Conservation (phyloP, 2,888 invertebrate species). For the Stenodera caucasica region DNA sequence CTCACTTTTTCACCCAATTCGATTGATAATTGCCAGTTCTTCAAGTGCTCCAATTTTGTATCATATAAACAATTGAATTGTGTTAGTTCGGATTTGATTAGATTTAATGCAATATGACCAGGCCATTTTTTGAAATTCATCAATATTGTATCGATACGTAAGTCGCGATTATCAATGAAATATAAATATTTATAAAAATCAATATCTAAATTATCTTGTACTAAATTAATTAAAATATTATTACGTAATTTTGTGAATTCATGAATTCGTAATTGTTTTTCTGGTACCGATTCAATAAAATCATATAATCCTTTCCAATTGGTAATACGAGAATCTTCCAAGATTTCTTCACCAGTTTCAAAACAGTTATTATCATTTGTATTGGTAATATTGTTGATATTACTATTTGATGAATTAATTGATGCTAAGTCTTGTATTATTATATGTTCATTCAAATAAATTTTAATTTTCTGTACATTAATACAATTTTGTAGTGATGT, state of each 20-base stretch:
- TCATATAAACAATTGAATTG: slow-evolving; percentile 50
- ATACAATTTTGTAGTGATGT: slow-evolving; percentile 62
- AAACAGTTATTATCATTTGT: slow-evolving; percentile 36
- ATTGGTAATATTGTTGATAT: slow-evolving; percentile 25
- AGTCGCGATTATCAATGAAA: slow-evolving; percentile 58
- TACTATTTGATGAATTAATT: slow-evolving; percentile 20
- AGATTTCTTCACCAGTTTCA: slow-evolving; percentile 47
- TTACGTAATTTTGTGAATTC: slow-evolving; percentile 63
- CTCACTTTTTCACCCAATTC: slow-evolving; percentile 65
- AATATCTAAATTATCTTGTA: slow-evolving; percentile 58
- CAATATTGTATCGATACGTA: slow-evolving; percentile 59
- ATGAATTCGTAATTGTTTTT: slow-evolving; percentile 58
- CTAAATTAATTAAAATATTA: slow-evolving; percentile 62
- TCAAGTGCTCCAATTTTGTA: slow-evolving; percentile 51
- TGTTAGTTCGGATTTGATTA: slow-evolving; percentile 59
- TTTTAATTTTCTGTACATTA: slow-evolving; percentile 57
- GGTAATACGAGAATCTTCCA: slow-evolving; percentile 44
- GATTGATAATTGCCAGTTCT: slow-evolving; percentile 64
- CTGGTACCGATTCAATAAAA: slow-evolving; percentile 63
- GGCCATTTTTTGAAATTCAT: slow-evolving; percentile 62
- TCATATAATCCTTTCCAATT: slow-evolving; percentile 53
- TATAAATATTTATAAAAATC: slow-evolving; percentile 60
- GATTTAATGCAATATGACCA: slow-evolving; percentile 60
- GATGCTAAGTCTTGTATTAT: slow-evolving; percentile 33
- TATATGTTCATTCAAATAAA: slow-evolving; percentile 54